Evolutionary conservation across 2,888 invertebrate genomes (phyloP).

Genomic region (Perithous albicinctus): DNA sequence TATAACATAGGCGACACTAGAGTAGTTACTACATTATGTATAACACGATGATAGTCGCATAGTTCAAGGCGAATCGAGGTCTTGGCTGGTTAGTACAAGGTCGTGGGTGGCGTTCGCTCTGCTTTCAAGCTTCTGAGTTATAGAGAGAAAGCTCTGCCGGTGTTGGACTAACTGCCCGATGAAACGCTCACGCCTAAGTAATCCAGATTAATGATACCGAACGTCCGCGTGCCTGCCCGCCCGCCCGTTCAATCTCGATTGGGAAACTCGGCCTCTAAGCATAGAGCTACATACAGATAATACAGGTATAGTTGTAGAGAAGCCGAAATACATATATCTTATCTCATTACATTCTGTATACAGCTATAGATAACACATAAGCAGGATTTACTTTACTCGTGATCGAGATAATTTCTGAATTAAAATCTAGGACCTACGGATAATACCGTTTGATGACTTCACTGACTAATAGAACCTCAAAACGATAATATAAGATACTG

Average conservation of each 20-base stretch:
- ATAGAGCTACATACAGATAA: background rate
- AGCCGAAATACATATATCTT: slow-evolving; percentile 12
- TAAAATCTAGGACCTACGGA: background rate
- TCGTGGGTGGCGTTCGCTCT: slow-evolving; percentile 15
- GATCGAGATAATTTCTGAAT: background rate
- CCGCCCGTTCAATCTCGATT: slow-evolving; percentile 58
- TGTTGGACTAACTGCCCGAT: slow-evolving; percentile 58
- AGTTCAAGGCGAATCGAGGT: slow-evolving; percentile 45
- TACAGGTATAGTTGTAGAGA: slow-evolving; percentile 4
- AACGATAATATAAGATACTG: too few species aligned
- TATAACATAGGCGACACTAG: background rate
- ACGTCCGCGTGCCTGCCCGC: slow-evolving; percentile 36
- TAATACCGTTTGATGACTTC: background rate
- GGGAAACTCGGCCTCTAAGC: slow-evolving; percentile 31
- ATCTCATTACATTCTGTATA: slow-evolving; percentile 11
- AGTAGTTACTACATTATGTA: background rate
- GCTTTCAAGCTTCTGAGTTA: slow-evolving; percentile 48
- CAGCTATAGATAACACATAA: background rate
- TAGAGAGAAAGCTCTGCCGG: slow-evolving; percentile 43
- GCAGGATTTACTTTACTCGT: background rate
- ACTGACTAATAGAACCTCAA: background rate
- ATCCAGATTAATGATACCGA: slow-evolving; percentile 66
- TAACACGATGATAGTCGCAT: slow-evolving; percentile 23
- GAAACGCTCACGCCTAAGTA: slow-evolving; percentile 63
- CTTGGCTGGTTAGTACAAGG: slow-evolving; percentile 42